These are phyloP conservation scores for Leptinotarsa tumamoca DNA, from an alignment of 2,888 invertebrate genomes.

Conservation along the genomic window DNA sequence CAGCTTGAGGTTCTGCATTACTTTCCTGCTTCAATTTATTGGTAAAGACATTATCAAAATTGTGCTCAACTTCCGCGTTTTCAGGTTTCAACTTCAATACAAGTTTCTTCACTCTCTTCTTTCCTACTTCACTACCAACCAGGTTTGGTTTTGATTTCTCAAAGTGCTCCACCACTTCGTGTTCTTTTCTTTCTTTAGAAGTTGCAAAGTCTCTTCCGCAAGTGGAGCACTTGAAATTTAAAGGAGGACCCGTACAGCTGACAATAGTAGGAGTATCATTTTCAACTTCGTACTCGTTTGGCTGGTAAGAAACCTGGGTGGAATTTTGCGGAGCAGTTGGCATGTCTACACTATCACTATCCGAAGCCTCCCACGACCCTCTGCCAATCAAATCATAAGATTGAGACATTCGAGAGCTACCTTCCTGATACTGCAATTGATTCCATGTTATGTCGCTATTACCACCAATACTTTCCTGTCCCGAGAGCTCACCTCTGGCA, in stretches of 20 bases:
- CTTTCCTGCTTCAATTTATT: conserved; percentile 61
- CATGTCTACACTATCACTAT: conserved; percentile 71
- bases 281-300: conserved; percentile 38
- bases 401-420: conserved; percentile 66
- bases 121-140: conserved; percentile 56
- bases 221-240: conserved; percentile 71
- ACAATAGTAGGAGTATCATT: conserved; percentile 57
- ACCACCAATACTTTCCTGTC: conserved; percentile 86
- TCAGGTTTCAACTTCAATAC: conserved; percentile 58
- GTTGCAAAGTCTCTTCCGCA: conserved; percentile 73
- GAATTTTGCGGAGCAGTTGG: conserved; percentile 35
- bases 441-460: conserved; percentile 83
- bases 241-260: conserved; percentile 63
- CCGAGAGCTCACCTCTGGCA: conserved; percentile 86
- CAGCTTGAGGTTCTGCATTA: conserved; percentile 59
- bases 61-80: conserved; percentile 59
- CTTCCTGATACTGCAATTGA: conserved; percentile 76
- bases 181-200: conserved; percentile 74
- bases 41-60: conserved; percentile 65
- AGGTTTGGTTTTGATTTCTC: conserved; percentile 59
- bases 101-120: conserved; percentile 60
- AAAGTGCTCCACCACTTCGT: conserved; percentile 71
- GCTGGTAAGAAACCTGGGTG: conserved; percentile 31
- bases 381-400: conserved; percentile 77
- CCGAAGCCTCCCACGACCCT: conserved; percentile 77